Evolutionary conservation across 2,113 vertebrate species (phyloP), one percentile per base, ranked within the genome.

Genomic region (Myocastor coypus): DNA sequence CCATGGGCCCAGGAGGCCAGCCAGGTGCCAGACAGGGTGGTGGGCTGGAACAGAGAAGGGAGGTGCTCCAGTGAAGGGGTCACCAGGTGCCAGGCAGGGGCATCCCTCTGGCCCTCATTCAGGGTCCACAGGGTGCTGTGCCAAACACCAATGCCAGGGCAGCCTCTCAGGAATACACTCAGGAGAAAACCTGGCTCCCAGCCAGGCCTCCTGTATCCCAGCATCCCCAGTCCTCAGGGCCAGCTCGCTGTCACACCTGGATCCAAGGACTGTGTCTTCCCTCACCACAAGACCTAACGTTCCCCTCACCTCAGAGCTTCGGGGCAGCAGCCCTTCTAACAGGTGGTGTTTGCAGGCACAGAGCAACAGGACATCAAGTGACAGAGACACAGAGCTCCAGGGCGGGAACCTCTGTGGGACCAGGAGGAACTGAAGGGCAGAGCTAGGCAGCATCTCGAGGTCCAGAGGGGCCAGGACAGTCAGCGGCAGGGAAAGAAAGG

Each of bases 211-310:
- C 9, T 0, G 9, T 22, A 32, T 28, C 24, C 11, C 52, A 1
- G 66, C 24, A 30, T 37, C 11, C 26, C 28, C 20, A 1, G 50
- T 52, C 13, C 14, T 40, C n/a, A 0, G 0, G n/a, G 14, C 40
- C 22, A 68, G 55, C 37, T 50, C 7, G 78, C 55, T 13, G 0
- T 0, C 5, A 4, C 7, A 3, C 46, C 19, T 16, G 5, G 66
- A 55, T 57, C 73, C 40, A 40, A 57, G 16, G 10, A 30, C 19
- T 17, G 26, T 2, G 0, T 46, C 68, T 40, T 78, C 7, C 37
- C 57, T 42, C 0, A 0, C 6, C 0, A 3, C 26, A 37, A 46
- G 11, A 8, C 1, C 5, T 9, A 2, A 10, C 14, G 22, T 40
- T 46, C 46, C 20, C 55, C 14, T 2, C 40, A 12, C 17, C 55